Evolutionary conservation across 2,113 vertebrate genomes (phyloP).

Genomic region (Gallinago paraguaiae): DNA sequence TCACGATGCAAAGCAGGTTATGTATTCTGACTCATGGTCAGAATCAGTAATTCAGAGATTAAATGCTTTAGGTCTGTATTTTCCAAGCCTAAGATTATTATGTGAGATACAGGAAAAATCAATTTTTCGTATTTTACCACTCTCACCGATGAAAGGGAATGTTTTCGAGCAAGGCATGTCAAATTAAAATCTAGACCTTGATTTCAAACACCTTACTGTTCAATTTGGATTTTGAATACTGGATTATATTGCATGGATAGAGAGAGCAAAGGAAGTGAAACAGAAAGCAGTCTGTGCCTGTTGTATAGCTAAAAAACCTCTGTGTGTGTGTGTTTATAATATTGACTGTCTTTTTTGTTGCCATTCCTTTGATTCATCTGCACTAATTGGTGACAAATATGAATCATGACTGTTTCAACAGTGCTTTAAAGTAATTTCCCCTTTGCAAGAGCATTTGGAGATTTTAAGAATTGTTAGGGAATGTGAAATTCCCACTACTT

Average conservation of each 20-base stretch:
- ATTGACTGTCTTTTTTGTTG: background rate
- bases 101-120: background rate
- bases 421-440: background rate
- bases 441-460: background rate
- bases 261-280: background rate
- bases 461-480: background rate
- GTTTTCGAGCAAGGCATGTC: background rate
- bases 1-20: background rate
- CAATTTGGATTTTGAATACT: background rate
- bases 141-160: background rate
- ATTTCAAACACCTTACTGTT: background rate
- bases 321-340: background rate
- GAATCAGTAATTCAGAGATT: background rate
- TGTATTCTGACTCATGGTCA: background rate
- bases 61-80: background rate
- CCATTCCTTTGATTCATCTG: background rate
- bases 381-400: background rate
- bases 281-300: background rate
- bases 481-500: background rate
- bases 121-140: background rate
- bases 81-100: background rate
- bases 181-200: background rate
- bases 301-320: background rate
- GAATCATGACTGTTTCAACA: background rate
- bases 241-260: background rate